These are phyloP conservation scores for Bombycilla garrulus DNA, from an alignment of 2,113 vertebrate genomes.

Conservation along the genomic window DNA sequence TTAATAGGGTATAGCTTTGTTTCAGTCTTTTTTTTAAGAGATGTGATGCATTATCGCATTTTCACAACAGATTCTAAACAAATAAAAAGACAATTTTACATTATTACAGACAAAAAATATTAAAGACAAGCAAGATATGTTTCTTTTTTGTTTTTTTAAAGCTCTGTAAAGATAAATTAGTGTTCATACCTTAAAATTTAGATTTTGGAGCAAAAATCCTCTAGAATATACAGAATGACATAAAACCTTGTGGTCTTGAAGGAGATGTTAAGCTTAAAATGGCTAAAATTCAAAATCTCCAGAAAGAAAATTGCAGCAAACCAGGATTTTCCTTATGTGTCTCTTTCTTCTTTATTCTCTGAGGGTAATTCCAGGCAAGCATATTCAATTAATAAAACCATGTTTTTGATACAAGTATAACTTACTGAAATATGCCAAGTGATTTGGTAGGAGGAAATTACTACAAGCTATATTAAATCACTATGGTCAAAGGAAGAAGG, in stretches of 20 bases:
- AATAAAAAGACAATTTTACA: neutral
- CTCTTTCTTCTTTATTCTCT: neutral
- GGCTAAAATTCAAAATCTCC: neutral
- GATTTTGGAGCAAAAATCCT: neutral
- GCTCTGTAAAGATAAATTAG: neutral
- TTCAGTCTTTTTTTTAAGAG: neutral
- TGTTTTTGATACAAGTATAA: neutral
- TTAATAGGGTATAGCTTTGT: neutral
- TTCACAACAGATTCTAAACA: neutral
- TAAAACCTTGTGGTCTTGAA: neutral
- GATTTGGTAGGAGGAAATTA: neutral
- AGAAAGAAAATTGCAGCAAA: neutral
- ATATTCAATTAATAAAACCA: neutral
- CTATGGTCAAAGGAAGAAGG: neutral
- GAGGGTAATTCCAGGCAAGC: neutral
- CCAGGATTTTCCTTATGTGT: neutral
- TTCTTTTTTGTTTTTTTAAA: neutral
- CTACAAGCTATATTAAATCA: neutral
- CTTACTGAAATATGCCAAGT: neutral
- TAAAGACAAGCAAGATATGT: rapidly evolving
- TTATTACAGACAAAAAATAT: neutral
- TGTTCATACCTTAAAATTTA: neutral
- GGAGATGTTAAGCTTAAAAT: neutral
- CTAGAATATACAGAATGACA: neutral
- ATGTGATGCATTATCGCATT: neutral